Conservation (phyloP, 2,113 vertebrate genomes). For the Emydocephalus ijimae region DNA sequence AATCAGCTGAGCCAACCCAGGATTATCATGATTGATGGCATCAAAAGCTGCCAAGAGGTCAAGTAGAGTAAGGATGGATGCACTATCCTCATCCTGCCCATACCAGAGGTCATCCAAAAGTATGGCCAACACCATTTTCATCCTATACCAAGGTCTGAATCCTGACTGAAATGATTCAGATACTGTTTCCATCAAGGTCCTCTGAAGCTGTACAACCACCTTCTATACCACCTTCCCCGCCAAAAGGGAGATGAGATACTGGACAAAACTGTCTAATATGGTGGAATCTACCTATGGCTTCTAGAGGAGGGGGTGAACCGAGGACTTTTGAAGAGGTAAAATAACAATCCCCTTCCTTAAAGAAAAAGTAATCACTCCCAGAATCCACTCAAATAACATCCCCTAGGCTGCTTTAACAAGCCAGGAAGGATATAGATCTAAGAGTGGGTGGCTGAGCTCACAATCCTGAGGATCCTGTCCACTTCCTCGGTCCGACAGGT, state of each 20-base stretch:
- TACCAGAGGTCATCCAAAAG: no score
- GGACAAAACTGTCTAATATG: not conserved
- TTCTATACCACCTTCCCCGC: not conserved
- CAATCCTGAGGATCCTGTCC: not conserved
- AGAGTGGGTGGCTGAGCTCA: not conserved
- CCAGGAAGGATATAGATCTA: not conserved
- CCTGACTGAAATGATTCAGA: no score
- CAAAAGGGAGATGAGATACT: not conserved
- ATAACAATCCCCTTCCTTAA: not conserved
- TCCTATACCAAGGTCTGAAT: no score
- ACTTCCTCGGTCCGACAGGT: not conserved
- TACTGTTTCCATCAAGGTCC: no score
- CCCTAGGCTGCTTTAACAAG: not conserved
- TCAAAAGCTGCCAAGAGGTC: no score
- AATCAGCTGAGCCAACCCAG: no score
- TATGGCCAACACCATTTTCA: no score
- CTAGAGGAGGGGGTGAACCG: not conserved
- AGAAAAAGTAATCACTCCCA: not conserved
- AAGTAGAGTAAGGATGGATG: no score
- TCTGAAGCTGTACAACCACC: no score
- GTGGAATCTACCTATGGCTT: not conserved
- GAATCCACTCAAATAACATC: not conserved
- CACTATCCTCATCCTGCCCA: no score
- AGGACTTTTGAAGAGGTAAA: not conserved
- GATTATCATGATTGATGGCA: no score